Percentiles rank a stretch among this genome's conserved stretches.
Evolutionary conservation across 2,888 invertebrate genomes (phyloP).

Genomic region (Trissolcus brochymenae): DNA sequence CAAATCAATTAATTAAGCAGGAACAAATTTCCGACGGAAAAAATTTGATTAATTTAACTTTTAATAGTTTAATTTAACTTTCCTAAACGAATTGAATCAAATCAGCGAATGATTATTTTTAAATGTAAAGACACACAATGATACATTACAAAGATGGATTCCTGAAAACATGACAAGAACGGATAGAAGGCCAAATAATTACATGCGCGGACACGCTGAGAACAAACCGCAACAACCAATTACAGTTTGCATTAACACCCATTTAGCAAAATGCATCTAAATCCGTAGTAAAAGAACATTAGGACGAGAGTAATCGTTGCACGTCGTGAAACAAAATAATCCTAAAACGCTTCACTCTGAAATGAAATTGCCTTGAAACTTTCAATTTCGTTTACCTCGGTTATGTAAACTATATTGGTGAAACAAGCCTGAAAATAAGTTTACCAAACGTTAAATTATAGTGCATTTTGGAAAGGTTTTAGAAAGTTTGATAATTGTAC

Average conservation of each 20-base stretch:
- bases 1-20: constrained; percentile 22
- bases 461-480: too few species aligned
- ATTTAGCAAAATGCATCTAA: constrained; percentile 14
- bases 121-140: background rate
- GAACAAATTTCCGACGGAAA: background rate
- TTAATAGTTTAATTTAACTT: background rate
- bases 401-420: too few species aligned
- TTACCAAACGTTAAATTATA: background rate
- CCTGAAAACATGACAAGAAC: constrained; percentile 35
- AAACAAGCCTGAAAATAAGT: too few species aligned
- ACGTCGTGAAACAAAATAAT: too few species aligned
- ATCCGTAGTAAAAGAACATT: constrained; percentile 8
- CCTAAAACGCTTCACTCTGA: too few species aligned
- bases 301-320: background rate
- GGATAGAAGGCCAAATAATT: constrained; percentile 38
- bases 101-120: background rate
- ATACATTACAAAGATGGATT: constrained; percentile 21
- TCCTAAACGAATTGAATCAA: too few species aligned
- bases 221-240: constrained; percentile 43
- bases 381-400: too few species aligned
- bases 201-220: constrained; percentile 1
- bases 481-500: too few species aligned
- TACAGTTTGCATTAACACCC: constrained; percentile 40
- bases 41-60: background rate
- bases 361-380: too few species aligned